Conservation (phyloP, 2,888 invertebrate species). For the Didymodactylos carnosus region DNA sequence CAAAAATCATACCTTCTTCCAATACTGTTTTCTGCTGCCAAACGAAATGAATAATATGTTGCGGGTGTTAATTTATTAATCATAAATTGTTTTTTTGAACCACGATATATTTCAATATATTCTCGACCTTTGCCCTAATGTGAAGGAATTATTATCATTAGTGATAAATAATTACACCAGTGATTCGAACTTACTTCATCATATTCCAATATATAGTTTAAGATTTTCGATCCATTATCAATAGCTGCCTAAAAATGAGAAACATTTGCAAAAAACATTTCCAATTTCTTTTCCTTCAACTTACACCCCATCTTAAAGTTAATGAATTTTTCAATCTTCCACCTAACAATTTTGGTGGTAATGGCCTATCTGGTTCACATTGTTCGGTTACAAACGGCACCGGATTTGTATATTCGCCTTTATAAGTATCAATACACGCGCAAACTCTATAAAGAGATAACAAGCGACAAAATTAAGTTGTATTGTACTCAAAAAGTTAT, state of each 20-base stretch:
- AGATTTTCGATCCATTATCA: slow-evolving; percentile 62
- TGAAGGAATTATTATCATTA: no score
- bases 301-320: slow-evolving; percentile 34
- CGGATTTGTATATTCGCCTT: slow-evolving; percentile 55
- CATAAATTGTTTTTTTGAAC: slow-evolving; percentile 54
- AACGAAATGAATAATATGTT: slow-evolving; percentile 58
- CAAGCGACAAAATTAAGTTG: no score
- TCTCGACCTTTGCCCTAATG: slow-evolving; percentile 22
- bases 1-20: slow-evolving; percentile 34
- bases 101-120: slow-evolving; percentile 52
- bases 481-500: no score
- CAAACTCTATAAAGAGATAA: no score
- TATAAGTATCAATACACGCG: slow-evolving; percentile 53
- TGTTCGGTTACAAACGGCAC: slow-evolving; percentile 58
- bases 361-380: slow-evolving; percentile 55
- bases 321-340: slow-evolving; percentile 48
- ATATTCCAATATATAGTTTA: slow-evolving; percentile 52
- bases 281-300: no score
- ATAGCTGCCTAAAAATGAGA: slow-evolving; percentile 39
- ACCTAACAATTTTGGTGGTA: slow-evolving; percentile 47
- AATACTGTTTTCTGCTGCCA: slow-evolving; percentile 60
- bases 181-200: slow-evolving; percentile 34
- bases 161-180: neutral
- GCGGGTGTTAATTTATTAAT: slow-evolving; percentile 55
- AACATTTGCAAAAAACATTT: slow-evolving; percentile 13